These are phyloP conservation scores for Strigamia maritima DNA, from an alignment of 2,888 invertebrate species.

Conservation along the genomic window DNA sequence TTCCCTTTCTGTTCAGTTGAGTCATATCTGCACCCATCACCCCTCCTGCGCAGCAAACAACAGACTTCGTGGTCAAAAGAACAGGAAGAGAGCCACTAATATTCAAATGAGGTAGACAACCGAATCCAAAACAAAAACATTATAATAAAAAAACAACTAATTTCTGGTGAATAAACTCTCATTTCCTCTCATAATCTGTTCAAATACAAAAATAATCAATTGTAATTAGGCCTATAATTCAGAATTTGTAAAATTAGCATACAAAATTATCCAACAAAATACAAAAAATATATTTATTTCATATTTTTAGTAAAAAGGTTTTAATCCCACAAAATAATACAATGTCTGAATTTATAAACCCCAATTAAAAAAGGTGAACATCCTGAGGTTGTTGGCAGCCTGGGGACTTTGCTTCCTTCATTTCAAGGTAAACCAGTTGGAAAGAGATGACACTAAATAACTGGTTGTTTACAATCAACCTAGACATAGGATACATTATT, in stretches of 20 bases:
- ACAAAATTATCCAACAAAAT: not conserved
- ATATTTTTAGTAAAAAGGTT: no score
- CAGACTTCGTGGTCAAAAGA: constrained; percentile 8
- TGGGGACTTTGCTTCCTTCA: constrained; percentile 5
- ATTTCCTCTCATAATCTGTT: constrained; percentile 10
- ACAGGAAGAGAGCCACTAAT: constrained; percentile 18
- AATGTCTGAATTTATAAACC: not conserved
- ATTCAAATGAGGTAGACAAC: not conserved
- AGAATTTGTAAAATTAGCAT: no score
- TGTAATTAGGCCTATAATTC: no score
- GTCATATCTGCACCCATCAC: constrained; percentile 11
- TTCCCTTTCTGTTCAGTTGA: constrained; percentile 17
- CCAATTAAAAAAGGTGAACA: constrained; percentile 28
- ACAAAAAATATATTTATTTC: not conserved
- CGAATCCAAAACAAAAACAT: constrained; percentile 11
- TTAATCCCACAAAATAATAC: not conserved
- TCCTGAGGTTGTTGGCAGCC: constrained; percentile 15
- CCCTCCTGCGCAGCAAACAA: not conserved
- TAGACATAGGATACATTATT: not conserved
- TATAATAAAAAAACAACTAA: not conserved
- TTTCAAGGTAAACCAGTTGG: constrained; percentile 17
- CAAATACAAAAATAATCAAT: no score
- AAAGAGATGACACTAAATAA: constrained; percentile 17
- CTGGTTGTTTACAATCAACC: constrained; percentile 2
- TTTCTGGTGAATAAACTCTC: constrained; percentile 4